Conservation (phyloP, 1,140 invertebrate species). For the Nilaparvata lugens region DNA sequence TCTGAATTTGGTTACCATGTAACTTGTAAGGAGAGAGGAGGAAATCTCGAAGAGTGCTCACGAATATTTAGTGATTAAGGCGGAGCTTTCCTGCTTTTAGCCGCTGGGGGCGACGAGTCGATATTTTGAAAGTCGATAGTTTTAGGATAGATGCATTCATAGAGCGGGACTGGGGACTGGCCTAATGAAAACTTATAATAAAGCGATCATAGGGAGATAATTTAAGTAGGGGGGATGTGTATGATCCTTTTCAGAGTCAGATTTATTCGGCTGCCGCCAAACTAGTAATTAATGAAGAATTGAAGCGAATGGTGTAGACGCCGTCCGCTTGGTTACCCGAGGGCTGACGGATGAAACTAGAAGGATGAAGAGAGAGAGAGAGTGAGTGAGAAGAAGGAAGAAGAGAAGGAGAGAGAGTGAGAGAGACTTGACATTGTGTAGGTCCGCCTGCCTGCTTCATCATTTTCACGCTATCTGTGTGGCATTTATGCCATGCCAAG, state of each 20-base stretch:
- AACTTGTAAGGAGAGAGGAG: too few relatives aligned
- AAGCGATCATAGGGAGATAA: slow-evolving; percentile 3
- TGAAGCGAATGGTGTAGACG: background rate
- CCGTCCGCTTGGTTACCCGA: background rate
- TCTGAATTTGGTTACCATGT: too few relatives aligned
- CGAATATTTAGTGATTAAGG: too few relatives aligned
- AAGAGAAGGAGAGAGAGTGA: background rate
- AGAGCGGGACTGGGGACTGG: too few relatives aligned
- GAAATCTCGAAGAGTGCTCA: too few relatives aligned
- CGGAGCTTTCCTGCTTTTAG: too few relatives aligned
- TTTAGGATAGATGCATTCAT: too few relatives aligned
- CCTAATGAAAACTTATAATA: background rate
- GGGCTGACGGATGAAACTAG: background rate
- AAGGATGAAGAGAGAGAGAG: background rate
- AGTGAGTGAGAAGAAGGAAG: background rate
- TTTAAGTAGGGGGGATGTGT: background rate
- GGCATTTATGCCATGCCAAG: background rate
- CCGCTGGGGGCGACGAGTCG: too few relatives aligned
- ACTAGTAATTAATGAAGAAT: slow-evolving; percentile 2
- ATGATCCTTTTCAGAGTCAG: background rate
- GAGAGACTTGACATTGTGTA: background rate
- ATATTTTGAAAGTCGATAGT: too few relatives aligned
- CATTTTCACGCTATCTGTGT: slow-evolving; percentile 4
- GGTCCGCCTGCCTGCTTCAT: background rate
- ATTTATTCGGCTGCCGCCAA: background rate